phyloP scores from a whole-genome alignment of 2,113 vertebrate genomes.

The Gnathonemus longibarbis region DNA sequence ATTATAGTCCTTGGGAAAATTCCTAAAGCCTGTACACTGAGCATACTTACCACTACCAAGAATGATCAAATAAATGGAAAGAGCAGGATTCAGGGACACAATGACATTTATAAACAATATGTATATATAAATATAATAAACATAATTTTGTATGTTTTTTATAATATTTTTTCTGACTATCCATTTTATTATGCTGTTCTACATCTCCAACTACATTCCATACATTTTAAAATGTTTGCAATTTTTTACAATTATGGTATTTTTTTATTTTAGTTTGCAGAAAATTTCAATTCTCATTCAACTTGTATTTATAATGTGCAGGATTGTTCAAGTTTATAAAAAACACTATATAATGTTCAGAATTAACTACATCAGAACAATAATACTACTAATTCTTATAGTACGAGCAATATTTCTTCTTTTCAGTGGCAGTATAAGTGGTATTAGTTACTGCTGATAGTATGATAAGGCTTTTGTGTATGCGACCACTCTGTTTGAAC shows the following conservation, averaged over 20 bases:
- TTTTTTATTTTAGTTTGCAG: not conserved
- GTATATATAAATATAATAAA: not conserved
- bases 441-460: not conserved
- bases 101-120: not conserved
- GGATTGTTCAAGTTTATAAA: not conserved
- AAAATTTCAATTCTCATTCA: not conserved
- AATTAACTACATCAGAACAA: not conserved
- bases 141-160: not conserved
- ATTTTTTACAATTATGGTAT: not conserved
- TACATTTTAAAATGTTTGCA: not conserved
- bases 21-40: not conserved
- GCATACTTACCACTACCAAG: not conserved
- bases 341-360: not conserved
- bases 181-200: not conserved
- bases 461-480: not conserved
- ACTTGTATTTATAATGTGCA: not conserved
- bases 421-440: not conserved
- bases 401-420: not conserved
- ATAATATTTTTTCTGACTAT: not conserved
- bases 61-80: not conserved
- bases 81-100: not conserved
- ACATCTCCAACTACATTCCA: not conserved
- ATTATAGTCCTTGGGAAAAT: conserved; percentile 34
- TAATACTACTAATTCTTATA: not conserved
- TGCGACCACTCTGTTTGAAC: not conserved